A percentile compares a stretch with the other conserved stretches of the same genome.
phyloP scores from a whole-genome alignment of 2,797 vertebrate genomes.

The Helarctos malayanus region DNA sequence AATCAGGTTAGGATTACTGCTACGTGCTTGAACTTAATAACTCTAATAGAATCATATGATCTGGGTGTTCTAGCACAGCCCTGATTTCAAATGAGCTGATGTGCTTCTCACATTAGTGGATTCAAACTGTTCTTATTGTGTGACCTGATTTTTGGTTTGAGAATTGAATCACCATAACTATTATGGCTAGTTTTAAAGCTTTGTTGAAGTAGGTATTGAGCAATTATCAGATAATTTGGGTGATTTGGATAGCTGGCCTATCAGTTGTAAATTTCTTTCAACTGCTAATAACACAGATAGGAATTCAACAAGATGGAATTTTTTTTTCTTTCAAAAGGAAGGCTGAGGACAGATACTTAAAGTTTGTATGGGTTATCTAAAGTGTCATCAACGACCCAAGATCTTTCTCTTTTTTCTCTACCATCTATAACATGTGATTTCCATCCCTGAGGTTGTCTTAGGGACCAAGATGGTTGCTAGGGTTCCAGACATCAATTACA shows the following conservation, averaged over 20 bases:
- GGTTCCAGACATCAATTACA: not conserved
- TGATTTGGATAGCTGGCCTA: not conserved
- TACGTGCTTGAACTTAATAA: constrained; percentile 28
- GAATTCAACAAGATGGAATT: constrained; percentile 29
- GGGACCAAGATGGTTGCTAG: not conserved
- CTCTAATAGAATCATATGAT: constrained; percentile 54
- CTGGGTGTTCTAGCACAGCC: constrained; percentile 53
- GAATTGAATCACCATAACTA: constrained; percentile 18
- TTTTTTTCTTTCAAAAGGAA: constrained; percentile 29
- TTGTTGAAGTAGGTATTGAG: constrained; percentile 2
- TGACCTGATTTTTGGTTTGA: constrained; percentile 74
- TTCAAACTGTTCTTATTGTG: constrained; percentile 38
- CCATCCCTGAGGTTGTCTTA: not conserved
- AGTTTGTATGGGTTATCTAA: not conserved
- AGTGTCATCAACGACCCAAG: no score
- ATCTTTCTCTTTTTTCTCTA: not conserved
- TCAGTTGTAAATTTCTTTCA: constrained; percentile 7
- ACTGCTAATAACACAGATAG: not conserved
- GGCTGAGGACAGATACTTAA: not conserved
- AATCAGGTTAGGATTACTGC: constrained; percentile 74
- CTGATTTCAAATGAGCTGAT: constrained; percentile 58
- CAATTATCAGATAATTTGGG: not conserved
- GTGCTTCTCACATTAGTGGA: constrained; percentile 46
- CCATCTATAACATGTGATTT: not conserved
- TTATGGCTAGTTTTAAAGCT: constrained; percentile 37